These are phyloP conservation scores for Drosophila sp. DNA, from an alignment of 1,140 invertebrate species.

Conservation along the genomic window DNA sequence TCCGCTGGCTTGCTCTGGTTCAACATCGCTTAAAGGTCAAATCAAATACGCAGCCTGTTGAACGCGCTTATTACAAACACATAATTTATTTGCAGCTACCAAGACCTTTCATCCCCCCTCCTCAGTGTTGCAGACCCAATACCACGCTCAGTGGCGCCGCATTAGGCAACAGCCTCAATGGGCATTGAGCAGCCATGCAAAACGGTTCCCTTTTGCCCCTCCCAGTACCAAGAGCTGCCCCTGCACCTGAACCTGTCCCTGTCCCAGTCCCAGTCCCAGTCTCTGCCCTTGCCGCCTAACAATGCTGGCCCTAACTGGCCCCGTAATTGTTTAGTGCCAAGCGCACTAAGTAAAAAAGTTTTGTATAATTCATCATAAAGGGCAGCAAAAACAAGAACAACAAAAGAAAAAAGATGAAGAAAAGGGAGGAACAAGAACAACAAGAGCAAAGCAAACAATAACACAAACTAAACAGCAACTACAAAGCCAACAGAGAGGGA, in stretches of 20 bases:
- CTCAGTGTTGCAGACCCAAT: background rate
- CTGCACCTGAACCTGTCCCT: too few species aligned
- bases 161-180: slow-evolving; percentile 23
- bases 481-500: slow-evolving; percentile 22
- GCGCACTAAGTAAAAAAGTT: slow-evolving; percentile 78
- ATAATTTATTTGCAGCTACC: slow-evolving; percentile 60
- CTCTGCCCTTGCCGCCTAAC: too few species aligned
- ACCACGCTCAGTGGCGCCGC: background rate
- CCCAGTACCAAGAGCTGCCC: background rate
- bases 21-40: slow-evolving; percentile 48
- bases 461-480: slow-evolving; percentile 35
- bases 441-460: slow-evolving; percentile 33
- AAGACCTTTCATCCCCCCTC: background rate
- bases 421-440: background rate
- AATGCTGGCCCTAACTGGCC: slow-evolving; percentile 42
- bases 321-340: slow-evolving; percentile 64
- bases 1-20: slow-evolving; percentile 6
- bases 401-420: slow-evolving; percentile 25
- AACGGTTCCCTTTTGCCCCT: slow-evolving; percentile 6
- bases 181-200: slow-evolving; percentile 39
- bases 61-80: slow-evolving; percentile 59
- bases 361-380: slow-evolving; percentile 80
- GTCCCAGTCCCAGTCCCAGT: too few species aligned
- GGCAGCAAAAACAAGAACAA: slow-evolving; percentile 24
- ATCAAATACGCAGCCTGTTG: slow-evolving; percentile 41